Base-by-base conservation (phyloP, 1,140 invertebrate genomes). In the Caenorhabditis brenneri region DNA sequence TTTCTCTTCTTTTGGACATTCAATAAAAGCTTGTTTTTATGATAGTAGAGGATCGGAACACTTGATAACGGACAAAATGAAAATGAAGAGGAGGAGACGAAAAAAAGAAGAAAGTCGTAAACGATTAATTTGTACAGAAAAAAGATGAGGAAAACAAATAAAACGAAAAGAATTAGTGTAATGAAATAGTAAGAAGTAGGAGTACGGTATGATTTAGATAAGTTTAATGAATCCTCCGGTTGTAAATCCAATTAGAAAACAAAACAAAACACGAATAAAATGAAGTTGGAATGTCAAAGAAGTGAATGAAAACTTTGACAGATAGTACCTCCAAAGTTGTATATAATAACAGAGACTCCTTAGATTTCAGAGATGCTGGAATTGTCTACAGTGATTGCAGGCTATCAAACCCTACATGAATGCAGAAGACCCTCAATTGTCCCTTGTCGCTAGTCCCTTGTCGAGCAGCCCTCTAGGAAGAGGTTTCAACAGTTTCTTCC, bases 21-120 rank as follows among this genome's bases (percentile, higher is more conserved):
- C 53, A 55, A 55, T 55, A 55, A 55, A 55, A 55, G 53, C 53
- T 55, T 55, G 53, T 55, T 55, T 55, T 55, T 55, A 55, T 55
- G 53, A 55, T 55, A 55, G 53, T 27, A 55, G 53, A 22, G 53
- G 53, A 55, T 55, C 53, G 53, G 53, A 55, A 55, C 53, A 55
- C 53, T 55, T 55, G 53, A 55, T 55, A 55, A 55, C 22, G 53
- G 19, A 42, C 39, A 42, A 51, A 51, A 51, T 51, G 48, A 51
- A 27, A 27, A 55, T 51, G 49, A 51, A 51, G 22, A 51, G 19
- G 16, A 51, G n/a, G 22, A 51, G n/a, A n/a, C 7, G n/a, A 29
- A n/a, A 29, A 55, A n/a, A 27, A 55, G 22, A 55, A 55, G 19
- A 55, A 55, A 24, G 53, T 29, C 53, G 53, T 29, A 55, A 55